A percentile compares a stretch with the other conserved stretches of the same genome.
Evolutionary conservation across 1,140 invertebrate genomes (phyloP).

Genomic region (Geopemphigus sp.): DNA sequence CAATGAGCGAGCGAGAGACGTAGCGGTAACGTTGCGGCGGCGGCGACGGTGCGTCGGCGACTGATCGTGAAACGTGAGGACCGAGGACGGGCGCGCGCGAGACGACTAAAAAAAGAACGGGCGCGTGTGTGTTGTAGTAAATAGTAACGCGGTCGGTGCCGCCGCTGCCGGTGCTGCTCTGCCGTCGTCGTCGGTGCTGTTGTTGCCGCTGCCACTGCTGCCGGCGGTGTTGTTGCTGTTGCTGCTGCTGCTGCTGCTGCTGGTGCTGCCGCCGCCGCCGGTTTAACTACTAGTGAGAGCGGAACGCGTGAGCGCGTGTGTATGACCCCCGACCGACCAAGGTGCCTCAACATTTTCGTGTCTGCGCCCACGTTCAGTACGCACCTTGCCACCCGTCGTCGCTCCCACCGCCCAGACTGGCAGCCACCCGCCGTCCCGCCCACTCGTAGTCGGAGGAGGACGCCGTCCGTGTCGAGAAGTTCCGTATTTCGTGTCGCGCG

Average conservation of each 20-base stretch:
- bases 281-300: conserved; percentile 36
- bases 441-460: too few relatives aligned
- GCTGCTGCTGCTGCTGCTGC: too few relatives aligned
- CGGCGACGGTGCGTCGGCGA: conserved; percentile 14
- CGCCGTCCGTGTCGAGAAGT: not conserved
- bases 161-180: too few relatives aligned
- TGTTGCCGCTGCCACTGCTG: too few relatives aligned
- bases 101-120: conserved; percentile 49
- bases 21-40: not conserved
- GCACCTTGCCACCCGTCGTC: conserved; percentile 38
- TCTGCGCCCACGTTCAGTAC: conserved; percentile 49
- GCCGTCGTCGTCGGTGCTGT: too few relatives aligned
- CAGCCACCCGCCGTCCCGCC: too few relatives aligned
- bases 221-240: too few relatives aligned
- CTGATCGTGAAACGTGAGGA: conserved; percentile 45
- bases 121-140: too few relatives aligned
- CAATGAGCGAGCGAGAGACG: too few relatives aligned
- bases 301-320: conserved; percentile 48
- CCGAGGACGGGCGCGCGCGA: conserved; percentile 34
- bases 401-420: not conserved
- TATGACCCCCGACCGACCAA: conserved; percentile 49
- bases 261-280: not conserved
- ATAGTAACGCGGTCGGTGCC: not conserved
- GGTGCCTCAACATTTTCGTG: conserved; percentile 50
- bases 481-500: not conserved